Percentiles rank a stretch among this genome's conserved stretches.
Conservation (phyloP, 2,888 invertebrate genomes). For the Leptogaster cylindrica region DNA sequence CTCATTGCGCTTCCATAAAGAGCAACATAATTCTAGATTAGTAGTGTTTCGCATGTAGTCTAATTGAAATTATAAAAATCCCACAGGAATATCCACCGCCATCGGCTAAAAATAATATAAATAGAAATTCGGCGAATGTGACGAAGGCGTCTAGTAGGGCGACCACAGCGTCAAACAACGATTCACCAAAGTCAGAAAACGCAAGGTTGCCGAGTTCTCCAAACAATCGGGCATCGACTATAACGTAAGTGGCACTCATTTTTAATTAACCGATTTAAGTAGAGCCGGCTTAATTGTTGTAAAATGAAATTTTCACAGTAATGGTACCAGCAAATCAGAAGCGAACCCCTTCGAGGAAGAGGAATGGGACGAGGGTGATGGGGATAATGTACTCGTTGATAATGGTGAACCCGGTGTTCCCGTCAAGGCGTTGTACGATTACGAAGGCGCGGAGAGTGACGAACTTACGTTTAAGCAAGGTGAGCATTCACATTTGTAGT, state of each 20-base stretch:
- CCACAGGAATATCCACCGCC: constrained; percentile 67
- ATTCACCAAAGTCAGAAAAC: constrained; percentile 61
- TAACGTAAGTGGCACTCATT: constrained; percentile 66
- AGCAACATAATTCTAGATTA: no score
- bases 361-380: constrained; percentile 74
- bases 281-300: not conserved
- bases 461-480: constrained; percentile 96
- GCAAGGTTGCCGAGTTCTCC: constrained; percentile 59
- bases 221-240: constrained; percentile 67
- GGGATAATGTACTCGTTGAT: constrained; percentile 82
- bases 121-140: constrained; percentile 63
- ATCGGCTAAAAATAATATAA: constrained; percentile 63
- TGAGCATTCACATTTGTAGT: constrained; percentile 60
- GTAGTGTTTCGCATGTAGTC: not conserved
- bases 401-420: constrained; percentile 93
- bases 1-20: constrained; percentile 25
- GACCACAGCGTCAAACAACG: constrained; percentile 59
- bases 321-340: constrained; percentile 69
- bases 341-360: constrained; percentile 89
- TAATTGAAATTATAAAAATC: not conserved
- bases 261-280: constrained; percentile 7
- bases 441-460: constrained; percentile 96
- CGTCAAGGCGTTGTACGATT: constrained; percentile 94
- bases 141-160: constrained; percentile 61
- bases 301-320: constrained; percentile 61